Base-by-base conservation (phyloP, 2,888 invertebrate genomes). In the Coelopa pilipes region DNA sequence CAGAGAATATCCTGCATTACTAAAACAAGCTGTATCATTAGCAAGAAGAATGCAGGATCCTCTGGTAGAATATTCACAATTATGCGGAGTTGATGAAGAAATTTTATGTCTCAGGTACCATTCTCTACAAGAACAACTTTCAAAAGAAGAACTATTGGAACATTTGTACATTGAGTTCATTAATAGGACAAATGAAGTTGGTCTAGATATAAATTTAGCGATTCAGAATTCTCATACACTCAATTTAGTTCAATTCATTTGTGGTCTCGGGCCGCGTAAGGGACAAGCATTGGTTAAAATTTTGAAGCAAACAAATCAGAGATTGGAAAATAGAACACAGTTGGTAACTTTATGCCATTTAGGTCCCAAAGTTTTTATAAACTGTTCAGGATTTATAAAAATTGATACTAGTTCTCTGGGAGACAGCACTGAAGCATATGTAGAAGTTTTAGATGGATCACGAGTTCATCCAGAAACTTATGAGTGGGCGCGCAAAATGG, bases 401-500 rank as follows among this genome's bases (percentile, higher is more conserved):
- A 99, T 99, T 78, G 99, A 99, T 83, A 98, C 98, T 0, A 96
- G 94, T 83, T 96, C 97, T 77, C 89, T 98, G 63, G 97, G 97
- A 1, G 97, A 98, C 82, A 93, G 96, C 84, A 97, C 97, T 0
- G 97, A 98, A 83, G 95, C 96, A 0, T 98, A 97, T 82, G 96
- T 98, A 0, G 95, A 98, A 89, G 97, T 98, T 1, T 89, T 99
- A 70, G 99, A 99, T 84, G 98, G 98, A 0, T 98, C 99, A 0
- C 91, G 99, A 80, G 98, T 99, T 0, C 99, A 99, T 89, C 99
- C 99, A 0, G 99, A 99, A 89, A 97, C 98, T 0, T 99, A 99
- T 87, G 99, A 99, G 84, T 99, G 99, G 99, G 99, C 99, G 0
- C 90, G 99, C 57, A 99, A 99, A 89, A 99, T 99, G 99, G 99